Base-by-base conservation (phyloP, 92 coral and sea anemone genomes). In the Pocillopora meandrina region DNA sequence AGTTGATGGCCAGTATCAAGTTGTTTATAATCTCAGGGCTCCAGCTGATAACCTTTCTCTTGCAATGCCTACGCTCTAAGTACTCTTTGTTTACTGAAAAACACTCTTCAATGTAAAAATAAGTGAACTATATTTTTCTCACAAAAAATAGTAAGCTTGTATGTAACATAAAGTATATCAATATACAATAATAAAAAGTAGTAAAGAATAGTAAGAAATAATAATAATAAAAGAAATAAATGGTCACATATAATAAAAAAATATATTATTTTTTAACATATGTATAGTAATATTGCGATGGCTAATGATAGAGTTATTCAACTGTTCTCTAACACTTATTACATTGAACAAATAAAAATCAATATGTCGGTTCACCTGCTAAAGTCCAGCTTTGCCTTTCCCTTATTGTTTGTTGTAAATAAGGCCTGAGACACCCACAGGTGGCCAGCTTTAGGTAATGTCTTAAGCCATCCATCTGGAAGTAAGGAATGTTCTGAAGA, bases 41-140 rank as follows among this genome's bases (percentile, higher is more conserved):
- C 90, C 92, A 89, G 83, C 89, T 73, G 63, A 86, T 76, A 11
- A 84, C 85, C 60, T 86, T 89, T 35, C 87, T 73, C 11, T 60
- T 75, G 81, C 91, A 92, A 63, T 82, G 72, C 31, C 21, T 19
- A 66, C 95, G 83, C 84, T 89, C 90, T 65, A 91, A 34, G 75
- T 88, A 91, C 65, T 89, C 90, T 2, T 4, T 85, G 71, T 70
- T 78, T 78, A 6, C 10, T 35, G 13, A 8, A 20, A 26, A 66
- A 3, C 33, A 23, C 15, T 9, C 9, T n/a, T 19, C 12, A 20
- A 12, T 19, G 13, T 66, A 19, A 66, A 66, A 6, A 86, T 34
- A 14, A 76, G 34, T 81, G 91, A 66, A 85, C 75, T 61, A 91
- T 80, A 74, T 67, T 88, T 13, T 65, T 84, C 8, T 84, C 75